Conservation (phyloP, 2,797 vertebrate genomes). For the Graptemys geographica region DNA sequence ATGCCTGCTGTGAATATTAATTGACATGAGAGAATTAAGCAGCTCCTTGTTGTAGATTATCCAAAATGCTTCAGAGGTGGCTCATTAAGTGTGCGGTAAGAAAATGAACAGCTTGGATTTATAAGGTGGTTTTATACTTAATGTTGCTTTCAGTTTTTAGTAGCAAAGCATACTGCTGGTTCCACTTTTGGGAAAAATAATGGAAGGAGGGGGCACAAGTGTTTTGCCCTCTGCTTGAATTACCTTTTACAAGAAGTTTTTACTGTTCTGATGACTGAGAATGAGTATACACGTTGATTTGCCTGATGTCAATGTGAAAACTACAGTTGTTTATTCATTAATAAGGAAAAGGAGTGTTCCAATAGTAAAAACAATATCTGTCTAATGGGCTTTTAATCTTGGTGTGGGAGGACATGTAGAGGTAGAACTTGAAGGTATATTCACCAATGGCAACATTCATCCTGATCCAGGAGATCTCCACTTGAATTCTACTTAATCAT, state of each 20-base stretch:
- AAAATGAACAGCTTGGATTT: slow-evolving; percentile 24
- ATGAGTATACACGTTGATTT: slow-evolving; percentile 60
- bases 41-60: not conserved
- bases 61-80: slow-evolving; percentile 4
- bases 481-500: not conserved
- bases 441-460: not conserved
- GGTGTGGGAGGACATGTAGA: not conserved
- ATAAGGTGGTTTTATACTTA: slow-evolving; percentile 18
- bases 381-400: not conserved
- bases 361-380: not conserved
- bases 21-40: not conserved
- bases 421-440: not conserved
- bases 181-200: slow-evolving; percentile 64
- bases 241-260: slow-evolving; percentile 63
- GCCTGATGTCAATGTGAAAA: slow-evolving; percentile 44
- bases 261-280: slow-evolving; percentile 53
- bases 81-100: slow-evolving; percentile 1
- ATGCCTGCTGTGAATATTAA: not conserved
- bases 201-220: slow-evolving; percentile 65
- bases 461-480: not conserved
- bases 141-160: slow-evolving; percentile 45
- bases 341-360: not conserved
- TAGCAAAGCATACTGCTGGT: slow-evolving; percentile 56
- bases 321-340: not conserved
- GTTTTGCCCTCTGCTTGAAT: slow-evolving; percentile 72